Conservation (phyloP, 2,888 invertebrate genomes). For the Brenthis hecate region DNA sequence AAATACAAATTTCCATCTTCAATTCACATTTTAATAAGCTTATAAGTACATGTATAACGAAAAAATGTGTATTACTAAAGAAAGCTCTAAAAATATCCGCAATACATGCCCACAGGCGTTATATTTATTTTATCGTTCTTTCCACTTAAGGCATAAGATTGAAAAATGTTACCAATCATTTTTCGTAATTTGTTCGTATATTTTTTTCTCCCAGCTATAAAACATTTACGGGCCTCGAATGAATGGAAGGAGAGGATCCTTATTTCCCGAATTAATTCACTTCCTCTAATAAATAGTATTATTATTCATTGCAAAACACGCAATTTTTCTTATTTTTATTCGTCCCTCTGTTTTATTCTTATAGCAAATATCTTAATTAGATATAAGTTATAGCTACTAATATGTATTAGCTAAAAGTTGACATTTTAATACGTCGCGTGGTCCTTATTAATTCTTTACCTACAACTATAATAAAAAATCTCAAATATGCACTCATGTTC, state of each 20-base stretch:
- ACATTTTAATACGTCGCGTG: too few relatives aligned
- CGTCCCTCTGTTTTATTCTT: neutral
- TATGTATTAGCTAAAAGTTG: too few relatives aligned
- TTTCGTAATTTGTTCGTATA: slow-evolving; percentile 68
- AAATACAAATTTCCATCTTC: too few relatives aligned
- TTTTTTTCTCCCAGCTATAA: slow-evolving; percentile 73
- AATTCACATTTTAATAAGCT: slow-evolving; percentile 3
- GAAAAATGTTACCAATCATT: slow-evolving; percentile 77
- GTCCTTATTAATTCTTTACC: too few relatives aligned
- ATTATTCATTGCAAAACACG: slow-evolving; percentile 44
- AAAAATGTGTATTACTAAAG: slow-evolving; percentile 41
- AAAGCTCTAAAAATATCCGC: slow-evolving; percentile 75
- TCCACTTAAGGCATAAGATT: slow-evolving; percentile 80
- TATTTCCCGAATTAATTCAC: slow-evolving; percentile 73
- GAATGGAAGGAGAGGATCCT: slow-evolving; percentile 67
- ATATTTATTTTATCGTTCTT: slow-evolving; percentile 79
- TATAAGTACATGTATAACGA: slow-evolving; percentile 34
- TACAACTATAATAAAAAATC: too few relatives aligned
- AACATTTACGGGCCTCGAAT: slow-evolving; percentile 77
- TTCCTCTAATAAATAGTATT: slow-evolving; percentile 68
- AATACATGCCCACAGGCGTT: slow-evolving; percentile 77
- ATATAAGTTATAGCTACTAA: too few relatives aligned
- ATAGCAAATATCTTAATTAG: too few relatives aligned
- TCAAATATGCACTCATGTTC: too few relatives aligned
- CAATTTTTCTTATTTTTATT: neutral